Percentiles rank a stretch among this genome's conserved stretches.
phyloP scores from a whole-genome alignment of 2,888 invertebrate species.

The Exocentrus adspersus region DNA sequence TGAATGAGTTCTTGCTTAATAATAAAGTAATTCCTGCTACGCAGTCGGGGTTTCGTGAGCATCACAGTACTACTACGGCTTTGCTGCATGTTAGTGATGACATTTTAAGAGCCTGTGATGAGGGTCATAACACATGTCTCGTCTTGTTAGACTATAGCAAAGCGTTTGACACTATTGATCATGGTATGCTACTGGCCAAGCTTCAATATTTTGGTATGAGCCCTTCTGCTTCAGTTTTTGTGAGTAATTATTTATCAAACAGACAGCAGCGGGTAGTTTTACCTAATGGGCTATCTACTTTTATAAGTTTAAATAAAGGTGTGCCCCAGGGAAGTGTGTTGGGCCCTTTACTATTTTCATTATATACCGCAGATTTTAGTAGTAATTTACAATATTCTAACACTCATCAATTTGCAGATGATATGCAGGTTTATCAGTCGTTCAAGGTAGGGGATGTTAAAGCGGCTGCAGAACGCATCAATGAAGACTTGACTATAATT shows the following conservation, averaged over 20 bases:
- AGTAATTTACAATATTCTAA: background rate
- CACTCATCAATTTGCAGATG: conserved; percentile 17
- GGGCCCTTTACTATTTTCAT: background rate
- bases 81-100: conserved; percentile 12
- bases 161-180: background rate
- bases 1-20: background rate
- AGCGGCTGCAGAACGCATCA: background rate
- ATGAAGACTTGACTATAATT: background rate
- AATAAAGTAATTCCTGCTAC: conserved; percentile 8
- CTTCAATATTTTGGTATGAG: conserved; percentile 6
- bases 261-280: background rate
- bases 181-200: background rate
- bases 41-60: background rate
- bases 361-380: conserved; percentile 9
- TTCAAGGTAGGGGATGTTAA: background rate
- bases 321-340: conserved; percentile 10
- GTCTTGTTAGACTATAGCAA: background rate
- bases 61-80: conserved; percentile 14
- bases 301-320: background rate
- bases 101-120: background rate
- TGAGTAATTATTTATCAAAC: too few species aligned
- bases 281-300: background rate
- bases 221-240: background rate
- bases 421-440: conserved; percentile 10
- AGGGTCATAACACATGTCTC: background rate